These are phyloP conservation scores for Eueremaeus valkanovi DNA, from an alignment of 2,888 invertebrate genomes.

Conservation along the genomic window DNA sequence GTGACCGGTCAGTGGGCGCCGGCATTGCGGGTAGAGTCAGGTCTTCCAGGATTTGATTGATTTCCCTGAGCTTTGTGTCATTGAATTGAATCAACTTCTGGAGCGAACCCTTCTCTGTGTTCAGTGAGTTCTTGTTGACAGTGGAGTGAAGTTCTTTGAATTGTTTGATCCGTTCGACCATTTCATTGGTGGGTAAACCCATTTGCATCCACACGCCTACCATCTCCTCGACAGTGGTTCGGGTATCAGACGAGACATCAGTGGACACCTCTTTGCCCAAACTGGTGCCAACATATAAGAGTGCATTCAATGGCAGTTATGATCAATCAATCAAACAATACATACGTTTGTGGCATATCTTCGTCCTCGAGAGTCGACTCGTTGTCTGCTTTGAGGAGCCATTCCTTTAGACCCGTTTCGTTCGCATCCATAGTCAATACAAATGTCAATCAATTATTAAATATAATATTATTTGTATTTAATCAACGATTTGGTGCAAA, in stretches of 20 bases:
- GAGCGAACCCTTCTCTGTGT: neutral
- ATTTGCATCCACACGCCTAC: slow-evolving; percentile 29
- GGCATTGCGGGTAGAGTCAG: slow-evolving; percentile 29
- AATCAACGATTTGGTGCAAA: too few species aligned
- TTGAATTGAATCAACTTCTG: slow-evolving; percentile 26
- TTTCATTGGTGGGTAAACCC: slow-evolving; percentile 18
- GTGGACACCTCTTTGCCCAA: slow-evolving; percentile 15
- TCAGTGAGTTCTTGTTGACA: neutral
- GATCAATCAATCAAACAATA: neutral
- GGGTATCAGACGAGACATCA: neutral
- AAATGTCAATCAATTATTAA: neutral
- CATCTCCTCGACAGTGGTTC: slow-evolving; percentile 18
- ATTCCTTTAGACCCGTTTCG: neutral
- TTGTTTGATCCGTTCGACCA: slow-evolving; percentile 29
- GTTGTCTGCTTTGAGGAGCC: neutral
- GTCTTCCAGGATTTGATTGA: slow-evolving; percentile 35
- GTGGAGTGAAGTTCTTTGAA: neutral
- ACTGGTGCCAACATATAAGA: neutral
- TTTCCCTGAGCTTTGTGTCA: slow-evolving; percentile 26
- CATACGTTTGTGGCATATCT: slow-evolving; percentile 6
- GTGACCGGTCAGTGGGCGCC: slow-evolving; percentile 5
- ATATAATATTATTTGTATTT: too few species aligned
- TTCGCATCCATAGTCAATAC: neutral
- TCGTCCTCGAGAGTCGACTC: neutral
- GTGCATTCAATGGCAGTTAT: neutral